phyloP scores from a whole-genome alignment of 2,888 invertebrate species.

The Seira sanloemensis region DNA sequence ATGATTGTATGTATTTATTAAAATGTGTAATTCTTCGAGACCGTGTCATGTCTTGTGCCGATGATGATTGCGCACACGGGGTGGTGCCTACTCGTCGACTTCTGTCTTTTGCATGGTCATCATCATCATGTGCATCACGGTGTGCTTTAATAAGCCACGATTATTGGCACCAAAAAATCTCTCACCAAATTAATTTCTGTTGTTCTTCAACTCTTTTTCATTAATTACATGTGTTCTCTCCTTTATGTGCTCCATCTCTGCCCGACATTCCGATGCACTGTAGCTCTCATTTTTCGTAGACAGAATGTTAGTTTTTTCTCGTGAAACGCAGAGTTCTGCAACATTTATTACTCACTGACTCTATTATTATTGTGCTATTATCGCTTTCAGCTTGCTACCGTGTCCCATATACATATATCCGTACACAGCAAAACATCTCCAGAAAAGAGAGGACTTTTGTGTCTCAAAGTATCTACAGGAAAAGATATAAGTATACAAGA shows the following conservation, averaged over 20 bases:
- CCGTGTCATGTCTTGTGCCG: conserved; percentile 14
- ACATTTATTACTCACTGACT: background rate
- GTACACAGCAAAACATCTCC: no score
- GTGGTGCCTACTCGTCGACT: conserved; percentile 25
- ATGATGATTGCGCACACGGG: conserved; percentile 15
- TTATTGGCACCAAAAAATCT: conserved; percentile 52
- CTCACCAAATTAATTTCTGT: conserved; percentile 23
- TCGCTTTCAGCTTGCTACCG: background rate
- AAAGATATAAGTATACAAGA: background rate
- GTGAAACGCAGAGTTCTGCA: background rate
- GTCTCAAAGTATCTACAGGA: background rate
- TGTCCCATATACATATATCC: background rate
- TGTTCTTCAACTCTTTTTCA: conserved; percentile 35
- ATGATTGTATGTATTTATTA: no score
- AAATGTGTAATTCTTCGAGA: background rate
- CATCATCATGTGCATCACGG: conserved; percentile 11
- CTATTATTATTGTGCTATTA: background rate
- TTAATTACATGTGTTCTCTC: conserved; percentile 50
- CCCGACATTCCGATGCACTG: conserved; percentile 40
- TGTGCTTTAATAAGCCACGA: conserved; percentile 45
- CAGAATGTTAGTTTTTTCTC: no score
- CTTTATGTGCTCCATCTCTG: background rate
- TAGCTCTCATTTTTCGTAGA: background rate
- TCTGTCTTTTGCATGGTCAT: conserved; percentile 13
- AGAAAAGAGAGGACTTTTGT: no score